These are phyloP conservation scores for Drosophila saltans DNA, from an alignment of 1,140 invertebrate species.

Conservation along the genomic window DNA sequence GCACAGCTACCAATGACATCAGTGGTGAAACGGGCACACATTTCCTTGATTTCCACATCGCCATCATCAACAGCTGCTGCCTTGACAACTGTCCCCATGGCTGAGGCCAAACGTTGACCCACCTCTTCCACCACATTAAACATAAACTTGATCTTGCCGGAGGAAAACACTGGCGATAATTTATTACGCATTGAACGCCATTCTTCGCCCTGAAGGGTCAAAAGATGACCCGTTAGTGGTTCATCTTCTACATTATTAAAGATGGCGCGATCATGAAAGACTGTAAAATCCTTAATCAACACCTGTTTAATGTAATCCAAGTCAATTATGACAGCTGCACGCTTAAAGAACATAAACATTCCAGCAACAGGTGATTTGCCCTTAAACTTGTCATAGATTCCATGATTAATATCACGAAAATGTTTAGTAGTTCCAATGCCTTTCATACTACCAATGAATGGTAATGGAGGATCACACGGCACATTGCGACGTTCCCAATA, in stretches of 20 bases:
- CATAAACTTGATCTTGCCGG: conserved; percentile 86
- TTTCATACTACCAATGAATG: conserved; percentile 72
- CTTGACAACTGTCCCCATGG: conserved; percentile 34
- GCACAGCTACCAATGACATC: conserved; percentile 85
- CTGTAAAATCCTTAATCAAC: conserved; percentile 75
- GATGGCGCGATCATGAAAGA: conserved; percentile 82
- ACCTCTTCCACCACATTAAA: conserved; percentile 76
- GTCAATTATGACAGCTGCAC: conserved; percentile 50
- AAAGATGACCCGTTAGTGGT: conserved; percentile 84
- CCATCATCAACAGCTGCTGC: conserved; percentile 63
- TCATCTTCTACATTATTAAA: conserved; percentile 84
- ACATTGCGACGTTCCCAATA: conserved; percentile 83
- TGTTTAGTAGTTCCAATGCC: conserved; percentile 45
- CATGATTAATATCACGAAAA: conserved; percentile 54
- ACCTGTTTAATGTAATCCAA: conserved; percentile 70
- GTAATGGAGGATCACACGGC: conserved; percentile 65
- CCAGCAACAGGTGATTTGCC: conserved; percentile 54
- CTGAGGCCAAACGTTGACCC: conserved; percentile 51
- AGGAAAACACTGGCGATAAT: conserved; percentile 85
- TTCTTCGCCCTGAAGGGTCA: conserved; percentile 83
- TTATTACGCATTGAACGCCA: conserved; percentile 85
- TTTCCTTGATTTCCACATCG: conserved; percentile 85
- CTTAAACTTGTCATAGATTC: conserved; percentile 74
- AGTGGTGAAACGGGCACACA: conserved; percentile 86
- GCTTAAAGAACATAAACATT: conserved; percentile 57